Base-by-base conservation (phyloP, 2,113 vertebrate genomes). In the Axis porcinus region DNA sequence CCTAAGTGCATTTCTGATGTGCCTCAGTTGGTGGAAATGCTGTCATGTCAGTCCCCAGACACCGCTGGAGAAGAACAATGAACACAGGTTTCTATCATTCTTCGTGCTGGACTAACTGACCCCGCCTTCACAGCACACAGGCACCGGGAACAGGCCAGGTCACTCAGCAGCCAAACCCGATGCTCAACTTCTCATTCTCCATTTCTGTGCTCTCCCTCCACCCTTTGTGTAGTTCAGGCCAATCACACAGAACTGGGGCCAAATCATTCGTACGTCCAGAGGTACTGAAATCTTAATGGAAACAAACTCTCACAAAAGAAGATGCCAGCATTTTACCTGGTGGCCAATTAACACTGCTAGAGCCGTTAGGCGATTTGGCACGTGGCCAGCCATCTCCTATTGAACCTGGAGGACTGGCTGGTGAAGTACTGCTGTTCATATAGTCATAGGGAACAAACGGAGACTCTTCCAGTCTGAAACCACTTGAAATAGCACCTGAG, bases 291-390 rank as follows among this genome's bases (percentile, higher is more conserved):
- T 27, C 6, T 25, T 17, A 50, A 67, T 3, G 2, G 57, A 55
- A 14, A 7, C 28, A 36, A 3, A 4, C 2, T 17, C 30, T 10
- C 0, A 4, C 0, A 11, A 25, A 7, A 30, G 15, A 10, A n/a
- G 27, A 25, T 1, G 33, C 0, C 0, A 12, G 55, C 10, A 45
- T 36, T 33, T 85, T 95, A 99, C 99, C 99, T 99, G 99, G 99
- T 36, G 99, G 99, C 99, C 99, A 99, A 78, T 99, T 99, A 99
- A 99, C 99, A 99, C 99, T 99, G 99, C 99, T 99, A 98, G 99
- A 99, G 99, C 99, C 99, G 87, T 99, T 99, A 98, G 99, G 99
- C 98, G 99, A 99, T 99, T 99, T 99, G 99, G 99, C 99, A 99
- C 99, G 99, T 98, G 99, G 99, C 99, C 99, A 99, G 99, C 99